Percentiles rank a stretch among this genome's conserved stretches.
Evolutionary conservation across 2,797 vertebrate species (phyloP).

Genomic region (Hipposideros larvatus): DNA sequence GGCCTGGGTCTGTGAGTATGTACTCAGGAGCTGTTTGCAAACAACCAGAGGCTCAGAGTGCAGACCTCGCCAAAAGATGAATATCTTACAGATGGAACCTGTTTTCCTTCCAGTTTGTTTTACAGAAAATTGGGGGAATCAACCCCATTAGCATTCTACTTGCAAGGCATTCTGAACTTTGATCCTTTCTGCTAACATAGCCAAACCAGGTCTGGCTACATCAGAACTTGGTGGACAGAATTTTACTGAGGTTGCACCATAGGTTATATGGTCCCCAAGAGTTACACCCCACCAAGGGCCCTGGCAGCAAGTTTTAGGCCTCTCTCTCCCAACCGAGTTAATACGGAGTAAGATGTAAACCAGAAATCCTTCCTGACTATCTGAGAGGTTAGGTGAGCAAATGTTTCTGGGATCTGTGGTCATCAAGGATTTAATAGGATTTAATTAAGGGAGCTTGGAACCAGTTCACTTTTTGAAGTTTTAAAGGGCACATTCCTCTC

Average conservation of each 20-base stretch:
- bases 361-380: constrained; percentile 59
- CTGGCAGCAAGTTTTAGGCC: neutral
- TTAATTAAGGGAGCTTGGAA: constrained; percentile 36
- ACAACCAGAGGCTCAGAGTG: constrained; percentile 57
- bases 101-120: constrained; percentile 75
- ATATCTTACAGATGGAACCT: constrained; percentile 78
- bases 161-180: constrained; percentile 42
- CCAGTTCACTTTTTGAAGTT: neutral
- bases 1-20: constrained; percentile 50
- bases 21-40: constrained; percentile 74
- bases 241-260: neutral
- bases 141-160: constrained; percentile 70
- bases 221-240: neutral
- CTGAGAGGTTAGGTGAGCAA: constrained; percentile 3
- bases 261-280: neutral
- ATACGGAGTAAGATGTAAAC: neutral
- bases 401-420: neutral
- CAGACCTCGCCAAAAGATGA: constrained; percentile 71
- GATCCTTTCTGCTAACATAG: constrained; percentile 59
- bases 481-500: constrained; percentile 37
- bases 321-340: neutral
- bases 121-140: constrained; percentile 76
- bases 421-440: neutral
- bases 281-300: neutral
- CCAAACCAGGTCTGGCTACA: constrained; percentile 25